These are phyloP conservation scores for Xenopus petersii DNA, from an alignment of 2,797 vertebrate genomes.

Conservation along the genomic window DNA sequence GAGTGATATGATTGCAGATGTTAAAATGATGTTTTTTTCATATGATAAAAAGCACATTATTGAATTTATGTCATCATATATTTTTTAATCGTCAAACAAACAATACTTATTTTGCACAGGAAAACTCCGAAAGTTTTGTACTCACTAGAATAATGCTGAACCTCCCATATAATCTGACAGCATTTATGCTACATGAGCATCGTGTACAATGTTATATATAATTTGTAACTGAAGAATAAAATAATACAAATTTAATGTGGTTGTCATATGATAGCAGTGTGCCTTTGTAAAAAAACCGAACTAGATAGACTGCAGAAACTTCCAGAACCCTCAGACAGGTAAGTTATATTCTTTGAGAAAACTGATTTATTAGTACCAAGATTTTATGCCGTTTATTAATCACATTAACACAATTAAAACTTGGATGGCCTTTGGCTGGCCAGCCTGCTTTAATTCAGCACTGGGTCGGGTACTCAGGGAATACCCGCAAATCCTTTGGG, in stretches of 20 bases:
- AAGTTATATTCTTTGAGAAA: no score
- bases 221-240: conserved; percentile 28
- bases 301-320: conserved; percentile 1
- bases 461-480: no score
- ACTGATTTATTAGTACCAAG: no score
- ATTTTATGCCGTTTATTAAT: no score
- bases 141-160: conserved; percentile 17
- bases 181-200: conserved; percentile 13
- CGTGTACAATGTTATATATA: conserved; percentile 9
- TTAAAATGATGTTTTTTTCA: conserved; percentile 27
- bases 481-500: no score
- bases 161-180: conserved; percentile 12
- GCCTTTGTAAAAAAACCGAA: conserved; percentile 14
- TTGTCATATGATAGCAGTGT: conserved; percentile 16
- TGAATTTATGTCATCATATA: conserved; percentile 23
- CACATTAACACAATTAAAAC: no score
- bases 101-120: conserved; percentile 17
- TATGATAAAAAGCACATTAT: conserved; percentile 26
- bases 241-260: conserved; percentile 26
- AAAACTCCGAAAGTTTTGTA: background rate
- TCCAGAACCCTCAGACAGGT: background rate
- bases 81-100: conserved; percentile 1
- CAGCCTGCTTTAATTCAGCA: no score
- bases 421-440: no score
- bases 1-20: conserved; percentile 25